Conservation (phyloP, 2,113 vertebrate species). For the Hymenochirus boettgeri region DNA sequence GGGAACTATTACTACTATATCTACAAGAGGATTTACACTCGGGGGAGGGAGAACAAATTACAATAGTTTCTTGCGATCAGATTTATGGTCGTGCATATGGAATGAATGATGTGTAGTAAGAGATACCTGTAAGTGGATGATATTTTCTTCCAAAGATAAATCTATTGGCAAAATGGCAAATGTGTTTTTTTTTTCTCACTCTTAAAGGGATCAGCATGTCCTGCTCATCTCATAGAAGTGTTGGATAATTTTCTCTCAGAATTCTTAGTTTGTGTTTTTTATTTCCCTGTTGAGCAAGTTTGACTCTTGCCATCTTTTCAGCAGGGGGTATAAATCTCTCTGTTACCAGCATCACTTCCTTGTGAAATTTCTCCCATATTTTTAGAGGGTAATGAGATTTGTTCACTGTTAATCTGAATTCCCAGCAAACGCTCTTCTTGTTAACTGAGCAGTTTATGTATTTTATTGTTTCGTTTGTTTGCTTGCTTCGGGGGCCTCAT, state of each 20-base stretch:
- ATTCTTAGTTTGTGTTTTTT: conserved; percentile 13
- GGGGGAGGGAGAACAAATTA: no score
- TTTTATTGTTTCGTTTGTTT: conserved; percentile 31
- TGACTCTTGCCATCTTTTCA: not conserved
- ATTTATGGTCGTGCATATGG: no score
- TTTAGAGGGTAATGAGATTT: conserved; percentile 37
- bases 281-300: conserved; percentile 24
- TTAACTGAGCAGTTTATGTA: conserved; percentile 36
- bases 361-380: conserved; percentile 26
- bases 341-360: conserved; percentile 21
- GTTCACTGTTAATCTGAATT: conserved; percentile 37
- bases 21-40: no score
- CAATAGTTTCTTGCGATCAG: no score
- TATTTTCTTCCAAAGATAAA: no score
- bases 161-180: no score
- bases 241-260: not conserved
- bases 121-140: no score
- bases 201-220: no score
- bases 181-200: no score
- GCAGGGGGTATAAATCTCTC: conserved; percentile 35
- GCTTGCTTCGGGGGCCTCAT: conserved; percentile 28
- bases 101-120: no score
- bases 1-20: no score
- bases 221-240: not conserved
- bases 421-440: conserved; percentile 33